Base-by-base conservation (phyloP, 53 echinoderm and acorn worm genomes). In the Paelopatides confundens region DNA sequence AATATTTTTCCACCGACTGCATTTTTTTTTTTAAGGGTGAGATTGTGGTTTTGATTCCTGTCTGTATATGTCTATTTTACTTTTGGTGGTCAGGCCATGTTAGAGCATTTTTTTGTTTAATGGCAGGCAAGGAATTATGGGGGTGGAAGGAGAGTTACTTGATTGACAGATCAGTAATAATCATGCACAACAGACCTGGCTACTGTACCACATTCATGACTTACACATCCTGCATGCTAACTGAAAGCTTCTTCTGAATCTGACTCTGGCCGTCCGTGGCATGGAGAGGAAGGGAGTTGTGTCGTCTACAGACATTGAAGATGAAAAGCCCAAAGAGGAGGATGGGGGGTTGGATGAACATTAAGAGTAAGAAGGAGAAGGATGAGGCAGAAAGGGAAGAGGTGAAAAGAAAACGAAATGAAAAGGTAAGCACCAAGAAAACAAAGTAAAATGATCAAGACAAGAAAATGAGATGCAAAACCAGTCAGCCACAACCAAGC, bases 381-480 rank as follows among this genome's bases (percentile, higher is more conserved):
- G 63, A 63, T 63, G 63, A 29, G 88, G 86, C 88, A 93, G 90
- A 92, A 90, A 35, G 90, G 93, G 89, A 87, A 93, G 71, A 70
- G 85, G 78, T 38, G 69, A 69, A 58, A 65, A 85, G 78, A 74
- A 85, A 88, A 32, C 74, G 85, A 85, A 92, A 47, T 79, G 62
- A 53, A 86, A 84, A 50, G 38, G 43, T 81, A 49, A 66, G 62
- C 37, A 77, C 24, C 74, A 76, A 62, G 76, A 62, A 52, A 77
- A 38, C 53, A 48, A 37, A 74, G 37, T 39, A 37, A 74, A 49
- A 77, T 78, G 76, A 52, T 74, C 21, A 40, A 39, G 74, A 74
- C 74, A 35, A 35, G n/a, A 74, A n/a, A 35, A 39, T 74, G 43
- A 39, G 28, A 24, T 74, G 26, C n/a, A 33, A 69, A 35, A 33